These are phyloP conservation scores for Tanytarsus gracilentus DNA, from an alignment of 2,888 invertebrate species.

Conservation along the genomic window DNA sequence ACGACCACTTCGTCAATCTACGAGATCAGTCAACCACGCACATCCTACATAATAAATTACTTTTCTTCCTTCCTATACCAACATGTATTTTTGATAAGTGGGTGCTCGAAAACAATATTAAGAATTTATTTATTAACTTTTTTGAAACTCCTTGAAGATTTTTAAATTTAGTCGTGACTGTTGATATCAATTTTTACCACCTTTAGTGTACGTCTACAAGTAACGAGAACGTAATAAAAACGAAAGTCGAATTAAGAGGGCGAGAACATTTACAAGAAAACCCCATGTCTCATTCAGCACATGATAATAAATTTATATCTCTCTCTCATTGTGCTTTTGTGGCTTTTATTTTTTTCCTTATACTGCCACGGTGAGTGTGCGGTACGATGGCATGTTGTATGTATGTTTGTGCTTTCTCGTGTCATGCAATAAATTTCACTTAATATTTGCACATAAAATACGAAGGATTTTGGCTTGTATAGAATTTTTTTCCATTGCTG, in stretches of 20 bases:
- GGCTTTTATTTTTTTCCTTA: not conserved
- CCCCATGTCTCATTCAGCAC: conserved; percentile 22
- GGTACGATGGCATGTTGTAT: no score
- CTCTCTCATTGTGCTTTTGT: not conserved
- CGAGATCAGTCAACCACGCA: no score
- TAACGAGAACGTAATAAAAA: not conserved
- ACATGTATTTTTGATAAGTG: no score
- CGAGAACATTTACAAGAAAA: conserved; percentile 22
- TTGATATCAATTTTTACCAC: no score
- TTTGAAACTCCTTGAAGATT: no score
- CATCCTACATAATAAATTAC: no score
- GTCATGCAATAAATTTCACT: conserved; percentile 19
- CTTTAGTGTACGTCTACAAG: no score
- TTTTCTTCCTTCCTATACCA: no score
- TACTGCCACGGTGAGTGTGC: not conserved
- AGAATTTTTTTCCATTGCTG: not conserved
- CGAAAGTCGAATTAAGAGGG: conserved; percentile 5
- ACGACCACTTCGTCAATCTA: no score
- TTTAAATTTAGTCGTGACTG: no score
- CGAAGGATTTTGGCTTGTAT: not conserved
- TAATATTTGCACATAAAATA: conserved; percentile 13
- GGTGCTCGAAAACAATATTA: no score
- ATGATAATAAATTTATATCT: conserved; percentile 21
- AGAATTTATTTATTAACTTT: no score
- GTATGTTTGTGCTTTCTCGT: conserved; percentile 13